These are phyloP conservation scores for Gobio gobio DNA, from an alignment of 2,113 vertebrate genomes.

Conservation along the genomic window DNA sequence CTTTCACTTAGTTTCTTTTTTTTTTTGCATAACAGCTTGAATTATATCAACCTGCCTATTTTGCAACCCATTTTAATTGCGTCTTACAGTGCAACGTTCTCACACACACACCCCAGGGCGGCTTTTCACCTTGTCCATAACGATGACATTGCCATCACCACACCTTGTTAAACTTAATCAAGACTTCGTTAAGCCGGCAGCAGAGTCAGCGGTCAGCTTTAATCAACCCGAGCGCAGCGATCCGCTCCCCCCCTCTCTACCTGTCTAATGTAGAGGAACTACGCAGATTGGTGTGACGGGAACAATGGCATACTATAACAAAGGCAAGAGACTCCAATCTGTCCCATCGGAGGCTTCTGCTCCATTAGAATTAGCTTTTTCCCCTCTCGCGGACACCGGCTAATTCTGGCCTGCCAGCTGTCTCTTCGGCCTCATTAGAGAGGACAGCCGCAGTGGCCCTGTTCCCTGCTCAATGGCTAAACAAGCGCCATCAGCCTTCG, in stretches of 20 bases:
- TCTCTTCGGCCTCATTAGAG: constrained; percentile 42
- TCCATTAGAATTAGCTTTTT: constrained; percentile 37
- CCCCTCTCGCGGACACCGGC: not conserved
- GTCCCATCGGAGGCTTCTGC: constrained; percentile 18
- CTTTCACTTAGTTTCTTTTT: not conserved
- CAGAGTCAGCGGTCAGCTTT: constrained; percentile 35
- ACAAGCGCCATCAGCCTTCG: not conserved
- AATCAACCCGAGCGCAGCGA: constrained; percentile 24
- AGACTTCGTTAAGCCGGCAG: constrained; percentile 43
- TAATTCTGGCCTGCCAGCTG: constrained; percentile 41
- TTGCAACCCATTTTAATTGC: constrained; percentile 2
- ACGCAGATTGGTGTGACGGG: constrained; percentile 12
- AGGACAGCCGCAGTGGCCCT: constrained; percentile 1
- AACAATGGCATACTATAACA: constrained; percentile 44
- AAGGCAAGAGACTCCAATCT: constrained; percentile 48
- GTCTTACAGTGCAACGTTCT: not conserved
- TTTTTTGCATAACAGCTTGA: constrained; percentile 14
- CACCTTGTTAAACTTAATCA: constrained; percentile 50
- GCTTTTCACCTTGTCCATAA: constrained; percentile 31
- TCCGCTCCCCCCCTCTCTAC: constrained; percentile 1
- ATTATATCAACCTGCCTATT: constrained; percentile 12
- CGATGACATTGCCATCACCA: constrained; percentile 28
- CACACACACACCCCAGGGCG: not conserved
- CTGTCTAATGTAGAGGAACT: constrained; percentile 36
- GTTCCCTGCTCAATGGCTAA: not conserved